Evolutionary conservation across 2,888 invertebrate species (phyloP), one percentile per base, ranked within the genome.

Genomic region (Uropetala carovei): DNA sequence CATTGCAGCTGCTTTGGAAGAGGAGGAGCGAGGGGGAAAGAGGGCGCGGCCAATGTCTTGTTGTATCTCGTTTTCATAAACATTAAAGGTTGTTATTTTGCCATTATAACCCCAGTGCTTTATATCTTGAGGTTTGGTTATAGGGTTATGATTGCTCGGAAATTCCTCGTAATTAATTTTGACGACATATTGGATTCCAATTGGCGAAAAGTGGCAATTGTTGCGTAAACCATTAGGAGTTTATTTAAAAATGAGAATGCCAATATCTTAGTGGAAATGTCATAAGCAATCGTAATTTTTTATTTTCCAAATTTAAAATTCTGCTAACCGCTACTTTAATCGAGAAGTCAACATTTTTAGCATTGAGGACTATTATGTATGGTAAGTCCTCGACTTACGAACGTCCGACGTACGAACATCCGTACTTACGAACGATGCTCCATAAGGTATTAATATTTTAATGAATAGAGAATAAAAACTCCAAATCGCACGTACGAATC

Each of bases 1-100:
- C 75, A 75, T 75, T 75, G 75, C 75, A 75, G 75, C 75, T 75
- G 75, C 75, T 75, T 75, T 75, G 22, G 68, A 8, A 22, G 22
- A 75, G 22, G 68, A 68, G 68, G 68, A n/a, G n/a, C 43, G 43
- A 43, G 43, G 43, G 43, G 43, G 43, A 43, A 43, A 43, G 5
- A 5, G 43, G 43, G 43, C 43, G 43, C 43, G 43, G 43, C 75
- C 22, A 75, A 27, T 75, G 27, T 75, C 75, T 75, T 22, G 22
- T 27, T 43, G 43, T 43, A 43, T 75, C 68, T 68, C 68, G 68
- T 68, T 75, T 75, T 75, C 75, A 75, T 75, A 75, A 11, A 27
- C 75, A 27, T 11, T 11, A 13, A 27, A 13, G 75, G 43, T 43
- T 75, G 18, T 75, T 75, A 27, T 75, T 27, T 27, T 0, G 4